phyloP scores from a whole-genome alignment of 2,888 invertebrate genomes.

The Trichogramma dendrolimi region DNA sequence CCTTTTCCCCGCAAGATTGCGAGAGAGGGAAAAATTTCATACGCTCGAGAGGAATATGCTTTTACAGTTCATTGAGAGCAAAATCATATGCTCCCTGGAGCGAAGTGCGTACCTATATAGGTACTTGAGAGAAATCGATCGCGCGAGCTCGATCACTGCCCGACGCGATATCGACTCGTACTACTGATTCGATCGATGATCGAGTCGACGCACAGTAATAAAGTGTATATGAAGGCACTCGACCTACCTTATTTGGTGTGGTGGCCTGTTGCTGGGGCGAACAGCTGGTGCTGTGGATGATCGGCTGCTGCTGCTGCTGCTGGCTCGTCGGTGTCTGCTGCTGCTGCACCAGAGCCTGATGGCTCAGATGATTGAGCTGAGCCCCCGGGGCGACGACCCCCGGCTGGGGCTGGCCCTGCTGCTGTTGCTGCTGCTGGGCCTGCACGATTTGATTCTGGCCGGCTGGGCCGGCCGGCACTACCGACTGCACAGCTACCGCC shows the following conservation, averaged over 20 bases:
- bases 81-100: too few relatives aligned
- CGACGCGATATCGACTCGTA: background rate
- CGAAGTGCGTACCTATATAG: too few relatives aligned
- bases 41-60: too few relatives aligned
- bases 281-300: constrained; percentile 49
- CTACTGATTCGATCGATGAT: background rate
- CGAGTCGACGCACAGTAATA: background rate
- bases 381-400: constrained; percentile 42
- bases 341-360: constrained; percentile 43
- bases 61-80: too few relatives aligned
- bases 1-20: background rate
- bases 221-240: background rate
- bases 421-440: constrained; percentile 41
- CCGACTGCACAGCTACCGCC: constrained; percentile 7
- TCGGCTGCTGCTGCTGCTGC: constrained; percentile 42
- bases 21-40: too few relatives aligned
- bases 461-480: constrained; percentile 24
- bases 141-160: background rate
- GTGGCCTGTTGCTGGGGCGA: constrained; percentile 50
- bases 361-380: constrained; percentile 49
- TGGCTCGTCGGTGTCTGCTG: constrained; percentile 35
- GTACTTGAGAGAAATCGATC: too few relatives aligned
- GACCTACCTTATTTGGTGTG: constrained; percentile 49
- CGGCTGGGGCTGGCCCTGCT: constrained; percentile 38
- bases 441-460: constrained; percentile 17